Evolutionary conservation across 2,888 invertebrate species (phyloP), one percentile per base, ranked within the genome.

Genomic region (Barypeithes pellucidus): DNA sequence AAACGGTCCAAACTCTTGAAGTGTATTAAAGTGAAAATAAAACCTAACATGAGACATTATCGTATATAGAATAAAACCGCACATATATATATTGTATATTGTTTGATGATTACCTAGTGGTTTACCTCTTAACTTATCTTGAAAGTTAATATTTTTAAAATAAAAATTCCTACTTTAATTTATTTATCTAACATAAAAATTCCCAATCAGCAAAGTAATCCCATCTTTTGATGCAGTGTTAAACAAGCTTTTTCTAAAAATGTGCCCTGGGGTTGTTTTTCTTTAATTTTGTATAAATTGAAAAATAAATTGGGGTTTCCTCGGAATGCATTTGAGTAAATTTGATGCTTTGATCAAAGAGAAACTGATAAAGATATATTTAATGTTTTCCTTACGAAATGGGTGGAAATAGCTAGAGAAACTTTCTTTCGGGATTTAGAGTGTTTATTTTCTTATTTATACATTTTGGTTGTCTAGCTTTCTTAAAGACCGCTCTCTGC

Each of bases 221-320:
- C 29, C 65, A 18, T 22, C 52, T 20, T 61, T 61, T 61, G 52
- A 65, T 65, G 65, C 52, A 47, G 41, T 39, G 65, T 52, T 65
- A 65, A 65, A 39, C 65, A 22, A 33, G 39, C 45, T 29, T 24
- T 61, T 61, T 61, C 61, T 29, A 61, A 43, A 61, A 61, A 50
- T 65, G 60, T 63, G 63, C 45, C 67, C 47, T 5, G 29, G 52
- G 63, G 72, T 41, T 72, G 66, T 72, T 72, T 72, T 72, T 66
- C 45, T 72, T 72, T 72, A 72, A 72, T 72, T 72, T 62, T 67
- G 61, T 62, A 67, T 72, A 72, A 67, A 72, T 72, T 67, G 72
- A 67, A 67, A 72, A 72, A 72, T 72, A 72, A 72, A 72, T 72
- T 63, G 57, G 33, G 24, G 8, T 43, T 41, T 18, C 67, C 59